A percentile compares a stretch with the other conserved stretches of the same genome.
Conservation (phyloP, 2,797 vertebrate species). For the Setipinna tenuifilis region DNA sequence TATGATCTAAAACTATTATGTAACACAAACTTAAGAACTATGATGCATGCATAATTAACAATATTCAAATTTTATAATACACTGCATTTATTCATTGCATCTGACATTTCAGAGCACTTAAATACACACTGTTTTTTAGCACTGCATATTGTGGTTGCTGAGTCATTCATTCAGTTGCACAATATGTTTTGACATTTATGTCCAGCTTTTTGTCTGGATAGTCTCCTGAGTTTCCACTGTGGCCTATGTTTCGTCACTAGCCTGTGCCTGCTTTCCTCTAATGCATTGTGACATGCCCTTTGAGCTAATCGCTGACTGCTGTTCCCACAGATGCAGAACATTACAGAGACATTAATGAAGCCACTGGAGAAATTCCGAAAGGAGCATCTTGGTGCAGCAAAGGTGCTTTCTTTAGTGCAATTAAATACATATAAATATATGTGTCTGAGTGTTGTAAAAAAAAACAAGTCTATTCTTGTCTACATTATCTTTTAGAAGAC, state of each 20-base stretch:
- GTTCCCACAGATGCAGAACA: constrained; percentile 86
- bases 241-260: neutral
- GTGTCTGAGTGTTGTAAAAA: too few species aligned
- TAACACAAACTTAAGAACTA: neutral
- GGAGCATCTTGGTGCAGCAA: constrained; percentile 91
- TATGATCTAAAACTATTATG: too few species aligned
- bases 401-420: constrained; percentile 70
- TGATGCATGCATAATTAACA: neutral
- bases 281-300: neutral
- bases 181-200: constrained; percentile 14
- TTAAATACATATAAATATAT: neutral
- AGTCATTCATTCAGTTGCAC: neutral
- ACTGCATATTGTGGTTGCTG: neutral
- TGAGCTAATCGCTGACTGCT: constrained; percentile 31
- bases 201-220: neutral
- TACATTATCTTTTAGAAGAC: too few species aligned
- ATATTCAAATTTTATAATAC: neutral
- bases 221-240: constrained; percentile 4
- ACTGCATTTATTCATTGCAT: too few species aligned
- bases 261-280: neutral
- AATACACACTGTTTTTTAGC: neutral
- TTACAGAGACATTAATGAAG: constrained; percentile 97
- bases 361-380: constrained; percentile 98
- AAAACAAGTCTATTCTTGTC: too few species aligned
- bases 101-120: neutral